These are phyloP conservation scores for Dromiciops gliroides DNA, from an alignment of 2,113 vertebrate genomes.

Conservation along the genomic window DNA sequence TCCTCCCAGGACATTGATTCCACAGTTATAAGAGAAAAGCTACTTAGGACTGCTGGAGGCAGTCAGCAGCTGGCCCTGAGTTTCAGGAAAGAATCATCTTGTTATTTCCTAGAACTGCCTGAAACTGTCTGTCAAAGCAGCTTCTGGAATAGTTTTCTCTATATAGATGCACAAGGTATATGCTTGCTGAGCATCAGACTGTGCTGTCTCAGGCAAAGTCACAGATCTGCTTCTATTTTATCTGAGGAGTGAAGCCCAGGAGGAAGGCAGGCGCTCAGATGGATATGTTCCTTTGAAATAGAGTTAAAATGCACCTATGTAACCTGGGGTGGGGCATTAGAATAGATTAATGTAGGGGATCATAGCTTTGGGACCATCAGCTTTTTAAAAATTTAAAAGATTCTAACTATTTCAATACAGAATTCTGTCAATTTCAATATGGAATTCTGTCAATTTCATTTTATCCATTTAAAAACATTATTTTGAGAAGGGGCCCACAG, in stretches of 20 bases:
- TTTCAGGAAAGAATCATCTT: neutral
- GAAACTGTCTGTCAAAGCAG: neutral
- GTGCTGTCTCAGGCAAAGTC: neutral
- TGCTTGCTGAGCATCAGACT: neutral
- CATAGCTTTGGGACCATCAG: neutral
- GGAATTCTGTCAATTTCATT: neutral
- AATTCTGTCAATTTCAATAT: neutral
- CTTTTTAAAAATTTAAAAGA: neutral
- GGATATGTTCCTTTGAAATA: neutral
- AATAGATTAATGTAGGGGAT: neutral
- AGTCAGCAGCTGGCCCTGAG: neutral
- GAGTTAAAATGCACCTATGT: neutral
- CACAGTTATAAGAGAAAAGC: neutral
- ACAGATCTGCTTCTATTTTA: neutral
- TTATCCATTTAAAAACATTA: neutral
- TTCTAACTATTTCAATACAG: neutral
- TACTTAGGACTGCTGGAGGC: neutral
- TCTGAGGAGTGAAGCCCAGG: neutral
- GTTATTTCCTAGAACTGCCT: neutral
- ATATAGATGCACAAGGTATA: neutral
- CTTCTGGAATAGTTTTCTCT: constrained; percentile 12
- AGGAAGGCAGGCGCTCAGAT: neutral
- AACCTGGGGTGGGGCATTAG: neutral
- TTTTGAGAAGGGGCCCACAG: neutral
- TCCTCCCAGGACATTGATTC: neutral